Conservation (phyloP, 2,888 invertebrate species). For the Hydroisotoma schaefferi region DNA sequence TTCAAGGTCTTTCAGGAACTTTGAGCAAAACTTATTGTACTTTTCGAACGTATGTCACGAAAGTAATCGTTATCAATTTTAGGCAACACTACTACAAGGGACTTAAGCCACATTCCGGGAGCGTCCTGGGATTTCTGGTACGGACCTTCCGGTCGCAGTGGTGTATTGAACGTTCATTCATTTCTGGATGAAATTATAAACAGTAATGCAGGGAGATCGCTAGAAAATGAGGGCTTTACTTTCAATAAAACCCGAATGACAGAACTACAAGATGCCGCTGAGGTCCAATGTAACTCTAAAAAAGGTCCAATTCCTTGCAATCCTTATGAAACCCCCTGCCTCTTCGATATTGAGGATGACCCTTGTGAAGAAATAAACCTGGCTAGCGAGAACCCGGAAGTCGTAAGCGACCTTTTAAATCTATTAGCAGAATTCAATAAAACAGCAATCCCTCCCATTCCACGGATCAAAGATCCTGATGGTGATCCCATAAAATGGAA, state of each 20-base stretch:
- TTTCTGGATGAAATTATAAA: slow-evolving; percentile 55
- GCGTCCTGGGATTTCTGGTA: slow-evolving; percentile 56
- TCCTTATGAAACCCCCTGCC: slow-evolving; percentile 66
- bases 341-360: slow-evolving; percentile 75
- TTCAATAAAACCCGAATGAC: slow-evolving; percentile 27
- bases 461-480: slow-evolving; percentile 52
- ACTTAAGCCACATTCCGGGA: slow-evolving; percentile 42
- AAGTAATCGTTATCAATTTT: too few species aligned
- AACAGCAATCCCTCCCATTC: slow-evolving; percentile 52
- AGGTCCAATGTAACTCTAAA: slow-evolving; percentile 13
- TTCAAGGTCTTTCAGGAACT: slow-evolving; percentile 40
- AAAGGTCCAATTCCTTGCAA: slow-evolving; percentile 56
- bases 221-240: slow-evolving; percentile 51
- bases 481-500: slow-evolving; percentile 52
- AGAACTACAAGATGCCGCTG: slow-evolving; percentile 26
- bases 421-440: slow-evolving; percentile 49
- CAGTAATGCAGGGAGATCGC: slow-evolving; percentile 59
- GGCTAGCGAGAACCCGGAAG: slow-evolving; percentile 54
- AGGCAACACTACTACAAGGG: slow-evolving; percentile 42
- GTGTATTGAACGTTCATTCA: too few species aligned
- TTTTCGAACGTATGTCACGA: background rate
- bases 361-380: slow-evolving; percentile 82
- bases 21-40: too few species aligned
- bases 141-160: slow-evolving; percentile 70
- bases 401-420: slow-evolving; percentile 49